Percentiles rank a stretch among this genome's conserved stretches.
phyloP scores from a whole-genome alignment of 1,140 invertebrate genomes.

The Ladona fulva region DNA sequence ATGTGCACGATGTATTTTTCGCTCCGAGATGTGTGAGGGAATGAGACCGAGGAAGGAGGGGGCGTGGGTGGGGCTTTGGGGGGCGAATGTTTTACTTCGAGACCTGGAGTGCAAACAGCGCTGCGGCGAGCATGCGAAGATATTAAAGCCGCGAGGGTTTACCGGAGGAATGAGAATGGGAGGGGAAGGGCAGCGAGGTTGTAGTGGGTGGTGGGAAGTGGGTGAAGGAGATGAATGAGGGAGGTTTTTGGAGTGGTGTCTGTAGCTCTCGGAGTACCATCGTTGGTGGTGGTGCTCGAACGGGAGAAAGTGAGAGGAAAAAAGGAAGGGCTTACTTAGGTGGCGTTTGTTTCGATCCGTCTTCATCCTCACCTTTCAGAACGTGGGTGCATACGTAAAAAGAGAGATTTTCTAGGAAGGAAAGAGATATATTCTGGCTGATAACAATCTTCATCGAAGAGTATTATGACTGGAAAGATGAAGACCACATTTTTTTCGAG shows the following conservation, averaged over 20 bases:
- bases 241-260: background rate
- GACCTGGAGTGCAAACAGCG: background rate
- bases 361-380: no score
- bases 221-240: background rate
- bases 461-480: no score
- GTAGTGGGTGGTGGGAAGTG: background rate
- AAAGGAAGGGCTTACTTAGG: background rate
- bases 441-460: no score
- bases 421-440: no score
- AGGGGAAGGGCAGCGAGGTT: background rate
- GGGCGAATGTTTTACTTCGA: background rate
- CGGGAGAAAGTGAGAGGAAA: background rate
- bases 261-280: background rate
- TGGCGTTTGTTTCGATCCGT: no score
- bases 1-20: no score
- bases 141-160: background rate
- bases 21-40: background rate
- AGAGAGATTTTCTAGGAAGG: no score
- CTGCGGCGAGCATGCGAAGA: background rate
- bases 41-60: background rate
- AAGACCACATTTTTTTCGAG: no score
- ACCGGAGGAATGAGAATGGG: background rate
- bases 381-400: no score
- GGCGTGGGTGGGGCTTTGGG: background rate
- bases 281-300: no score